phyloP scores from a whole-genome alignment of 2,113 vertebrate genomes.

The Zosterops hypoxanthus region DNA sequence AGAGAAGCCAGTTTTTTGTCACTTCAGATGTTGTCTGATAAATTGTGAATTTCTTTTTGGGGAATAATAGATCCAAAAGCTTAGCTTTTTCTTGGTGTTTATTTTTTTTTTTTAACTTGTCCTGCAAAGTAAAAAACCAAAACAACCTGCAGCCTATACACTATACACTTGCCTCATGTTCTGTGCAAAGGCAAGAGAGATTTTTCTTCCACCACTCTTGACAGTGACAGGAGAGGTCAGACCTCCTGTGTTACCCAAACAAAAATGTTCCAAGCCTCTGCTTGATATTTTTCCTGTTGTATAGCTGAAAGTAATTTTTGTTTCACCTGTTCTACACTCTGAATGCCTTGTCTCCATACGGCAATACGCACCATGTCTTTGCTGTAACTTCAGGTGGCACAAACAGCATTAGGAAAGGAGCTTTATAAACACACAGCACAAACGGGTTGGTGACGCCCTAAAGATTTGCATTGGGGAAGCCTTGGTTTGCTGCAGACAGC shows the following conservation, averaged over 20 bases:
- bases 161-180: background rate
- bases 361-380: rapidly evolving
- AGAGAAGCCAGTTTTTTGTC: background rate
- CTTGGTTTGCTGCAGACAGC: background rate
- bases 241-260: background rate
- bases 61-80: background rate
- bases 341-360: background rate
- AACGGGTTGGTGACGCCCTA: background rate
- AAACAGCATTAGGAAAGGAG: background rate
- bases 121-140: background rate
- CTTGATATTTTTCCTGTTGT: background rate
- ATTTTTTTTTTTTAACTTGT: background rate
- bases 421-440: background rate
- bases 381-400: background rate
- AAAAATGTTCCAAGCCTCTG: background rate
- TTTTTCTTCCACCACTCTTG: background rate
- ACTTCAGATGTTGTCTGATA: background rate
- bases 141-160: background rate
- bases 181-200: background rate
- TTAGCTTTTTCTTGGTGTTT: background rate
- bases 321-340: background rate
- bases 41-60: background rate
- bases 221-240: background rate
- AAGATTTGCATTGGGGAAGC: background rate
- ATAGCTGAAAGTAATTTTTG: background rate